phyloP scores from a whole-genome alignment of 2,797 vertebrate species.

The Sebastes nivosus region DNA sequence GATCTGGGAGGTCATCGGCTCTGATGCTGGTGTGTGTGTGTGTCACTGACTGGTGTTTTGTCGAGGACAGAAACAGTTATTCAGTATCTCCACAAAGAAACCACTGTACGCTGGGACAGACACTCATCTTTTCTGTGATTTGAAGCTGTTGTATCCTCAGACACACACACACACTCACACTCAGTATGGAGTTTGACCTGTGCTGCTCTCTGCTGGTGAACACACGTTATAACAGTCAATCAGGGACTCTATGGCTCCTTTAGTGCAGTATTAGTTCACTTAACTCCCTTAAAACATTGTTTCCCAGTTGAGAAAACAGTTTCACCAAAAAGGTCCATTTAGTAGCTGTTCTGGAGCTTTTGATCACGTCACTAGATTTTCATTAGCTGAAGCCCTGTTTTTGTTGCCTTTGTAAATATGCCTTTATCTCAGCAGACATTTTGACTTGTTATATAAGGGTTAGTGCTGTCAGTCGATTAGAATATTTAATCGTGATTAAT shows the following conservation, averaged over 20 bases:
- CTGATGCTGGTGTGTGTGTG: neutral
- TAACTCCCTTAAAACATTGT: neutral
- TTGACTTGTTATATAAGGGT: neutral
- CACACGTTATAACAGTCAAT: neutral
- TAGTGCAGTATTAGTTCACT: neutral
- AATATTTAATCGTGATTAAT: no score
- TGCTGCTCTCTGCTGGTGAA: constrained; percentile 72
- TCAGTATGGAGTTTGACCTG: constrained; percentile 35
- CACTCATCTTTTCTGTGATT: constrained; percentile 34
- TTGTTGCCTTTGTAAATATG: no score
- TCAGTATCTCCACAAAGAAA: constrained; percentile 57
- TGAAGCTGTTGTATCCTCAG: constrained; percentile 13
- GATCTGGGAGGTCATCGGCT: constrained; percentile 43
- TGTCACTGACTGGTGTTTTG: constrained; percentile 12
- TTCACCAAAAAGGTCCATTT: neutral
- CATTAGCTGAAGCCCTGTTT: neutral
- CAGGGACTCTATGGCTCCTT: neutral
- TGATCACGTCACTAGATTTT: neutral
- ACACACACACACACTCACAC: neutral
- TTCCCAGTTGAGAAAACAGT: neutral
- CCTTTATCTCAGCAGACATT: neutral
- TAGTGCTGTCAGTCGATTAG: neutral
- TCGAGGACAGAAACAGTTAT: constrained; percentile 41
- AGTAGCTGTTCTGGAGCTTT: neutral
- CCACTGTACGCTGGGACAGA: constrained; percentile 49